Evolutionary conservation across 2,797 vertebrate species (phyloP).

Genomic region (Ceryle rudis): DNA sequence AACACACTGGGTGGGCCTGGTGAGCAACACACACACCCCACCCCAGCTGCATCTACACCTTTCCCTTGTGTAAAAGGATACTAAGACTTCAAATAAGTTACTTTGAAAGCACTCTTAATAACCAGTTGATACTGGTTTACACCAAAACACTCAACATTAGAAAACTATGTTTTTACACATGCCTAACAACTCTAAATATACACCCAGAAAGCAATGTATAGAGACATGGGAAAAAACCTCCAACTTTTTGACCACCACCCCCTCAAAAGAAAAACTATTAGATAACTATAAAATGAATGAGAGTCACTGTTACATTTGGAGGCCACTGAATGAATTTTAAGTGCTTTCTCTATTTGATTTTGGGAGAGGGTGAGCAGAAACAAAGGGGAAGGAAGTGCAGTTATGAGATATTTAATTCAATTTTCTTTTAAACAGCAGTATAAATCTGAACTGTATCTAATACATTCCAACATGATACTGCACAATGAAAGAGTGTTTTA

Average conservation of each 20-base stretch:
- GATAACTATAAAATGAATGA: background rate
- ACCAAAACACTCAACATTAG: background rate
- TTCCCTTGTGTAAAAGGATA: background rate
- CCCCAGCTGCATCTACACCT: background rate
- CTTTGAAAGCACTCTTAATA: background rate
- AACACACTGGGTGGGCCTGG: constrained; percentile 45
- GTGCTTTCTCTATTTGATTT: constrained; percentile 35
- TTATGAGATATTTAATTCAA: constrained; percentile 20
- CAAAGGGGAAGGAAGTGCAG: constrained; percentile 55
- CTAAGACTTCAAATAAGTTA: background rate
- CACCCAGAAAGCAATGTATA: accelerated
- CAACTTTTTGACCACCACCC: background rate
- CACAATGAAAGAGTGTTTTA: background rate
- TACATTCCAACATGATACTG: background rate
- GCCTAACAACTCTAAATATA: background rate
- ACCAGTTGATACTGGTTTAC: background rate
- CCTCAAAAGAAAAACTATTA: background rate
- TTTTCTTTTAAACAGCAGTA: constrained; percentile 27
- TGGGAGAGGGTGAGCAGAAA: background rate
- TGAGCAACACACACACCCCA: background rate
- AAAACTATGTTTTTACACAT: background rate
- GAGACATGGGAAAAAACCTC: background rate
- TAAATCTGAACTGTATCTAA: constrained; percentile 1
- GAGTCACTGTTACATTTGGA: background rate
- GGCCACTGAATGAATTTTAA: constrained; percentile 25